Evolutionary conservation across 2,888 invertebrate genomes (phyloP), one percentile per base, ranked within the genome.

Genomic region (Drosophila nigricruria): DNA sequence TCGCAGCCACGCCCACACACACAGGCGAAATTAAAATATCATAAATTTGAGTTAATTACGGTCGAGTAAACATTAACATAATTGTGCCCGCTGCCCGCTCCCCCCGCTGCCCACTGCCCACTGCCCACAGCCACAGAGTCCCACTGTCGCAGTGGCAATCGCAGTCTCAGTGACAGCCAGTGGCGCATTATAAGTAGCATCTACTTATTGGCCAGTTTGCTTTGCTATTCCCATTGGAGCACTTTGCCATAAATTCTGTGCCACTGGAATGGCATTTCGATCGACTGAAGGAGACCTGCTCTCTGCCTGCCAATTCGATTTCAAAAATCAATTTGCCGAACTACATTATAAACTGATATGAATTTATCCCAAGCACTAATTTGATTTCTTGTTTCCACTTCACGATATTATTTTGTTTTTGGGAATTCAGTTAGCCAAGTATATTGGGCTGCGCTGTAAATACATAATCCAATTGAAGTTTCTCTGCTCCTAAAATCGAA

Each of bases 1-100:
- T 56, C 64, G 43, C 23, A 25, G 47, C 49, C 20, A 38, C 57
- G 20, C 67, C 32, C 72, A 27, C 62, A 10, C 62, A 10, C 30
- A 72, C 59, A 64, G 79, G 73, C 77, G 65, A 88, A 90, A 88
- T 88, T 88, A 88, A 88, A 88, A 90, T 89, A 88, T 87, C 89
- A 88, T 88, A 88, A 90, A 88, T 88, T 88, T 90, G 73, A 81
- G 87, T 88, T 88, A 88, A 88, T 90, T 88, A 88, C 87, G 87
- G 86, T 90, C 87, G 84, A 80, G 80, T 78, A 84, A 87, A 84
- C 88, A 87, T 86, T 90, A 81, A 79, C 90, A 87, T 88, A 83
- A 88, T 88, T 86, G 84, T 88, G 81, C 73, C 79, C 76, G 74
- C 66, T 72, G 66, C 43, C 77, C 65, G 52, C 60, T 30, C 10